Base-by-base conservation (phyloP, 2,888 invertebrate species). In the Pristionchus maxplancki region DNA sequence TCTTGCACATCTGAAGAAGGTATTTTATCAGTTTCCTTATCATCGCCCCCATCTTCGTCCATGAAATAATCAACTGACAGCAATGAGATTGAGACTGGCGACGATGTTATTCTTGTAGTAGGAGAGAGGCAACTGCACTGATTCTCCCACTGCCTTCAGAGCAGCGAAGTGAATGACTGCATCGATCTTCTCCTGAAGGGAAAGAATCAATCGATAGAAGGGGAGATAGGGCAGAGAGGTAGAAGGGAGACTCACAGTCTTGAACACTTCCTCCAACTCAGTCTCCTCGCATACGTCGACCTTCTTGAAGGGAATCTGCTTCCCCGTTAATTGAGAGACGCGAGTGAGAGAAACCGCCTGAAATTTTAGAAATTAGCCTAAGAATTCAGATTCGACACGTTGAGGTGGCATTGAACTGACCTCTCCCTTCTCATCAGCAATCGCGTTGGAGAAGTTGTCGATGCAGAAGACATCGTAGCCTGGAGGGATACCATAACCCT, bases 141-240 rank as follows among this genome's bases (percentile, higher is more conserved):
- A 98, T 95, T 98, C 98, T 0, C 98, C 98, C 6, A 98, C 98
- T 20, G 98, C 97, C 95, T 98, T 99, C 94, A 98, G 96, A 0
- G 98, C 98, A 20, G 98, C 98, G 95, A 98, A 97, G 95, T 98
- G 98, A 91, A 98, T 97, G n/a, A 98, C 98, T 95, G 97, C 97
- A 95, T 97, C 97, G 93, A 98, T 97, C 95, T 97, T 96, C 95
- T 98, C 97, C 97, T 98, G 96, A 87, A 96, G 44, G 44, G 44
- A 44, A 44, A 44, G 88, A 88, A 95, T 24, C 58, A 96, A 96
- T 91, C 88, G 88, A 95, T 62, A 31, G 34, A 34, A 20, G 28
- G 15, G 50, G 50, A 37, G 17, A n/a, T n/a, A 11, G 44, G 44
- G 44, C 11, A 44, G 8, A n/a, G n/a, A n/a, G 71, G 34, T 71